Evolutionary conservation across 92 coral and sea anemone genomes (phyloP), one percentile per base, ranked within the genome.

Genomic region (Isaurus tuberculatus): DNA sequence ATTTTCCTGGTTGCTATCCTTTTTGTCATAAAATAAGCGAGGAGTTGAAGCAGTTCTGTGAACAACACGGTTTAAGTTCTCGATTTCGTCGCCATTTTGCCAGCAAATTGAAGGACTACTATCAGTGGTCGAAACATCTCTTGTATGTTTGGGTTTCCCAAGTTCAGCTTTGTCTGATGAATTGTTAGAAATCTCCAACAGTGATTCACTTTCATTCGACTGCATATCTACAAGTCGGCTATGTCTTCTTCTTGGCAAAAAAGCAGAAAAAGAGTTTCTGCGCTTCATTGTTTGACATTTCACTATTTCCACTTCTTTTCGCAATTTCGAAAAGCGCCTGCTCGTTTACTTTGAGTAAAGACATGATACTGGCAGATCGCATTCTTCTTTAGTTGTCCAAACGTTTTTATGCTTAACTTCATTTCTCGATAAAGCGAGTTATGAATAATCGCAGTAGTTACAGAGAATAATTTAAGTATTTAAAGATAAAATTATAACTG

Each of bases 161-260:
- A 77, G 60, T 48, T 60, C 22, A 14, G 36, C 2, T 43, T 77
- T 67, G 34, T 77, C 37, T 1, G 82, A 74, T n/a, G n/a, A 40
- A 22, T 51, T n/a, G 22, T 8, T 8, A 77, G 32, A 37, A 60
- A 57, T 17, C 15, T 34, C 32, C 51, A 77, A 60, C 32, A 77
- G 43, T 53, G 82, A 20, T 77, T 77, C 82, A 36, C 34, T 77
- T 77, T 77, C 82, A 36, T 22, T 60, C 8, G 70, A 36, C 17
- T 77, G 14, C 16, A 77, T 11, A 43, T 58, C 58, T 77, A 48
- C 4, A n/a, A 51, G 65, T 25, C 34, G 82, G 9, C 53, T 77
- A 33, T 77, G 70, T 65, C 82, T 77, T 77, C 82, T 77, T 43
- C 82, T 77, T 13, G 70, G 70, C 51, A 77, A 77, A 58, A 77